These are phyloP conservation scores for Pterocles gutturalis DNA, from an alignment of 2,113 vertebrate genomes.

Conservation along the genomic window DNA sequence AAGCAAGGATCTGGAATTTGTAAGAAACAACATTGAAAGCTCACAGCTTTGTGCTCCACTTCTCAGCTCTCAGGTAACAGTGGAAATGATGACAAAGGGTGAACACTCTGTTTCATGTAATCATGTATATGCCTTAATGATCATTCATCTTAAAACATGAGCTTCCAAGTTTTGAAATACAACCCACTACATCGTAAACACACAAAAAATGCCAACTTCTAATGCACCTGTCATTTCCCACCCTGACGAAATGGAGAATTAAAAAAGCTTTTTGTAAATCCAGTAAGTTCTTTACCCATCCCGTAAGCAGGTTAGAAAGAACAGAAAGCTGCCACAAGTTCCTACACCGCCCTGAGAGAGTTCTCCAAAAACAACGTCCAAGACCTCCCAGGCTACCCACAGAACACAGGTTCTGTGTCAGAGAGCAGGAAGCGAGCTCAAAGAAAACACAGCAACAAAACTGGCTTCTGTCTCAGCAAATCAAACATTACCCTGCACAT, in stretches of 20 bases:
- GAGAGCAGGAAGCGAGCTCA: neutral
- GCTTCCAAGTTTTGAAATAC: neutral
- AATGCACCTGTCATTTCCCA: neutral
- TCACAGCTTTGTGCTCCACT: neutral
- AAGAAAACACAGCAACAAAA: neutral
- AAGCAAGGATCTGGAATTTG: neutral
- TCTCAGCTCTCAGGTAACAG: neutral
- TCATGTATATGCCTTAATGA: neutral
- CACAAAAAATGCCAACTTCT: neutral
- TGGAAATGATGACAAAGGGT: neutral
- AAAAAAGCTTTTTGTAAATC: neutral
- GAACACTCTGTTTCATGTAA: neutral
- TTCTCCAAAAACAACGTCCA: neutral
- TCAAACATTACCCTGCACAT: neutral
- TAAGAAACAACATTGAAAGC: neutral
- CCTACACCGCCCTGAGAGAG: neutral
- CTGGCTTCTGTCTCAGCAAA: neutral
- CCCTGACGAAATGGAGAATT: neutral
- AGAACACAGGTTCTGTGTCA: accelerated
- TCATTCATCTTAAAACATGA: neutral
- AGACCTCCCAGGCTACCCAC: neutral
- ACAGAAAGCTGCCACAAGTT: neutral
- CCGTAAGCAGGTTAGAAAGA: neutral
- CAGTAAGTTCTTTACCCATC: neutral
- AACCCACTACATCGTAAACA: neutral